phyloP scores from a whole-genome alignment of 2,888 invertebrate genomes.

The Hypomecis atomaria region DNA sequence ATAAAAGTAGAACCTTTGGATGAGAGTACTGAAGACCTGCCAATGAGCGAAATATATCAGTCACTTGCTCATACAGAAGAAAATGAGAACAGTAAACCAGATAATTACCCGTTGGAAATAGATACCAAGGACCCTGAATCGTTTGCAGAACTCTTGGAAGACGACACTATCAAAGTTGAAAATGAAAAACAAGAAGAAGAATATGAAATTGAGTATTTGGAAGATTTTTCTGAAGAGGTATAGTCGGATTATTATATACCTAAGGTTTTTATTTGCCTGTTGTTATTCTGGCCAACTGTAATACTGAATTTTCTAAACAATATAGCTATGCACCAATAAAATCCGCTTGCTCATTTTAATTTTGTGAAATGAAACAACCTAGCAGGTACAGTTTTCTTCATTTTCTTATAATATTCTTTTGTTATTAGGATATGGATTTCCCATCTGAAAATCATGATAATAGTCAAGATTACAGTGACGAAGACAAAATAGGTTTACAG shows the following conservation, averaged over 20 bases:
- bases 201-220: constrained; percentile 20
- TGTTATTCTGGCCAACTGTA: too few relatives aligned
- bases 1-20: constrained; percentile 50
- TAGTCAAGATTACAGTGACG: constrained; percentile 2
- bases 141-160: neutral
- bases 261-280: too few relatives aligned
- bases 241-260: neutral
- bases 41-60: constrained; percentile 46
- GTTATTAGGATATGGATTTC: neutral
- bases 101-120: too few relatives aligned
- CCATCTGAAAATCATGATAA: constrained; percentile 3
- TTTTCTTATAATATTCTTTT: neutral
- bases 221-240: constrained; percentile 12
- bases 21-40: constrained; percentile 40
- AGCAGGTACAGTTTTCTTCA: too few relatives aligned
- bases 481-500: neutral
- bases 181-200: constrained; percentile 16
- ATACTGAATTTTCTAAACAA: too few relatives aligned
- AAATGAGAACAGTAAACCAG: neutral
- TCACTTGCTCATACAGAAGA: neutral
- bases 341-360: too few relatives aligned
- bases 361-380: too few relatives aligned
- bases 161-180: neutral
- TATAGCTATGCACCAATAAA: too few relatives aligned
- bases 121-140: neutral